These are phyloP conservation scores for Capreolus pygargus DNA, from an alignment of 2,113 vertebrate genomes.

Conservation along the genomic window DNA sequence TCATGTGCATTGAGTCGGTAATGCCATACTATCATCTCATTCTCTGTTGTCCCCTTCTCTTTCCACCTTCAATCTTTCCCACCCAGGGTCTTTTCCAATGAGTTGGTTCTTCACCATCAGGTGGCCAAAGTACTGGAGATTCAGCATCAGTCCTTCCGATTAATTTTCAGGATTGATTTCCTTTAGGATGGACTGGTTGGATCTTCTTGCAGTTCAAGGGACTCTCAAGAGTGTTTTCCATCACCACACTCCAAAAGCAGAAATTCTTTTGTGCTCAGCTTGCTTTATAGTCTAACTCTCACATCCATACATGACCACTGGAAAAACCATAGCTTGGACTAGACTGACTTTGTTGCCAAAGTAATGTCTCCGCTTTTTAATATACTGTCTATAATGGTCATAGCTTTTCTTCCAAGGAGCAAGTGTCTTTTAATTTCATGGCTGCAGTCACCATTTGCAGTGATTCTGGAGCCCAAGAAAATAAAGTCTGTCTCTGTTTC, in stretches of 20 bases:
- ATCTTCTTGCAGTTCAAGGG: not conserved
- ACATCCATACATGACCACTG: not conserved
- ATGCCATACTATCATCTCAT: not conserved
- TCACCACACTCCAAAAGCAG: not conserved
- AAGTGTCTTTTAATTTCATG: not conserved
- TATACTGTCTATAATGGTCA: not conserved
- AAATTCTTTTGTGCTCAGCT: not conserved
- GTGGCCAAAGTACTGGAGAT: not conserved
- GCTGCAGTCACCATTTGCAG: not conserved
- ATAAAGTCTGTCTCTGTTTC: not conserved
- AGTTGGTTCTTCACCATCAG: not conserved
- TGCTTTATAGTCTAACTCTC: not conserved
- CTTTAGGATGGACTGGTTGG: not conserved
- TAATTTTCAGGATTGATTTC: not conserved
- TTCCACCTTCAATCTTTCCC: not conserved
- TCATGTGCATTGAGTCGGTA: fast-evolving
- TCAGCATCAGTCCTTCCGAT: not conserved
- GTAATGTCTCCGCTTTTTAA: not conserved
- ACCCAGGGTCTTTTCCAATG: not conserved
- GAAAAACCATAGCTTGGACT: not conserved
- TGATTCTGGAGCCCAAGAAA: not conserved
- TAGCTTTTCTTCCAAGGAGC: not conserved
- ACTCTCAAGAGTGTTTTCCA: not conserved
- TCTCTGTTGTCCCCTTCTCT: not conserved
- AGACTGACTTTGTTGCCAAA: not conserved